Conservation (phyloP, 2,888 invertebrate genomes). For the Malthinus seriepunctatus region DNA sequence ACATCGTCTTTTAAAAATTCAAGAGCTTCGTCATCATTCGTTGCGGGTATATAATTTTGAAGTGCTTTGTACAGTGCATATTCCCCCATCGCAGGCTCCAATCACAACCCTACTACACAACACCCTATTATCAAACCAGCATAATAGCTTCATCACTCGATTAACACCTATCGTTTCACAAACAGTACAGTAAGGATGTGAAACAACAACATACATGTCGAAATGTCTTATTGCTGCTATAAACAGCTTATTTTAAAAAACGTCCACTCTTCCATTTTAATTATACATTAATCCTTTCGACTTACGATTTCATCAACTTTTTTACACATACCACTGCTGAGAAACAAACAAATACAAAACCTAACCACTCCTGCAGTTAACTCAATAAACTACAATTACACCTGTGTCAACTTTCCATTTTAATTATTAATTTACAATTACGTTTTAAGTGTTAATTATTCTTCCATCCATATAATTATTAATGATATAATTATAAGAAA, state of each 20-base stretch:
- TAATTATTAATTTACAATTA: too few species aligned
- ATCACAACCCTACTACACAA: constrained; percentile 24
- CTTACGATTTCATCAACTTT: constrained; percentile 5
- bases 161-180: constrained; percentile 20
- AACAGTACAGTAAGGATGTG: constrained; percentile 17
- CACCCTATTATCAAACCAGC: constrained; percentile 19
- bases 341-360: constrained; percentile 18
- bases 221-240: not conserved
- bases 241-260: constrained; percentile 13
- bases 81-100: constrained; percentile 49
- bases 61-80: constrained; percentile 53
- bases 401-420: too few species aligned
- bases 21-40: constrained; percentile 44
- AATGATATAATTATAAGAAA: too few species aligned
- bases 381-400: not conserved
- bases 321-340: constrained; percentile 8
- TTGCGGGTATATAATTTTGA: constrained; percentile 47
- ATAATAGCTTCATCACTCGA: constrained; percentile 24
- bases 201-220: constrained; percentile 22
- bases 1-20: constrained; percentile 54
- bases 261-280: constrained; percentile 25
- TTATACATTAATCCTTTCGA: not conserved
- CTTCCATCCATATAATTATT: too few species aligned
- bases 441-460: too few species aligned
- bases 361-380: constrained; percentile 25